Evolutionary conservation across 2,888 invertebrate species (phyloP), one percentile per base, ranked within the genome.

Genomic region (Drosophila eohydei): DNA sequence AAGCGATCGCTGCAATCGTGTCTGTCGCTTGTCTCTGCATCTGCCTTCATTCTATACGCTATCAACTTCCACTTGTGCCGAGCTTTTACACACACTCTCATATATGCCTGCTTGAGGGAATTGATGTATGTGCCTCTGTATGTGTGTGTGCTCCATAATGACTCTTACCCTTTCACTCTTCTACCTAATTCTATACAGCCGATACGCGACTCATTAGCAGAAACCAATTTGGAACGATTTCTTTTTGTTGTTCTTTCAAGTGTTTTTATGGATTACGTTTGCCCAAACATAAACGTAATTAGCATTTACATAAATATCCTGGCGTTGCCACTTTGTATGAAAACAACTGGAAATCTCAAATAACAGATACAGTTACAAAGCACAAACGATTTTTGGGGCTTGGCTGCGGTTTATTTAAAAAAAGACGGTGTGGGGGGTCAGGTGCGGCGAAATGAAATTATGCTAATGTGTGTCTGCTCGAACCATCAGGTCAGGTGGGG

Each of bases 131-230:
- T 48, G 2, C 30, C 5, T 30, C 30, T 50, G 12, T 46, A 14
- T 60, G 9, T 57, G 16, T 55, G 6, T 60, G 12, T 34, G 56
- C 26, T 34, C 43, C 21, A 21, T 11, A 36, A 46, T 41, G 26
- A 38, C 28, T 58, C 34, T 41, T 51, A 52, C 51, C 36, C 51
- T 26, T 59, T 54, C 30, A 63, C 48, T 51, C 36, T 38, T 14
- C 52, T 62, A 16, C 41, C 50, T 40, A 30, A 59, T 59, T 72
- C 48, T 43, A 55, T 51, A 44, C 28, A n/a, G 43, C 14, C 50
- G 40, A 67, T 74, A 63, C 57, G 55, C 46, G 69, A 52, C 46
- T 59, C 62, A 76, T 74, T 70, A 63, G 55, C 77, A 26, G 54
- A 57, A 50, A 50, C 11, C 32, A 50, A 32, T 48, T n/a, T 36